Evolutionary conservation across 2,888 invertebrate genomes (phyloP).

Genomic region (Eulithis testata): DNA sequence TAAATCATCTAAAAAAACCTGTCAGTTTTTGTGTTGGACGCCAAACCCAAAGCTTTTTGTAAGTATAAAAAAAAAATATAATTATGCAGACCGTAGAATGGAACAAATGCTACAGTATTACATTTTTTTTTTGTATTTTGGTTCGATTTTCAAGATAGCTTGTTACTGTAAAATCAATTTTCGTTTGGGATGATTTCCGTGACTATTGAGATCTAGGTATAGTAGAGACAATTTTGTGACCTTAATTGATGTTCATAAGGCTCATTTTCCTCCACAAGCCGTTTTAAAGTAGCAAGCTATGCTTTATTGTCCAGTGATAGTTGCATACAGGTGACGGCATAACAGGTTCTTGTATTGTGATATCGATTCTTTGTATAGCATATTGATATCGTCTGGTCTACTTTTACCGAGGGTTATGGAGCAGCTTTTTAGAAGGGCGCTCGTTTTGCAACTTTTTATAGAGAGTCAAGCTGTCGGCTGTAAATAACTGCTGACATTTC

Average conservation of each 20-base stretch:
- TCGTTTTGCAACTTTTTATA: constrained; percentile 35
- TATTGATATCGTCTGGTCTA: constrained; percentile 49
- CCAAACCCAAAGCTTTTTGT: too few species aligned
- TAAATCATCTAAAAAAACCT: too few species aligned
- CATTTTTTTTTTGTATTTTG: too few species aligned
- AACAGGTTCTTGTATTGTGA: constrained; percentile 72
- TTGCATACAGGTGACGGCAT: constrained; percentile 68
- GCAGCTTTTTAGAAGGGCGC: constrained; percentile 32
- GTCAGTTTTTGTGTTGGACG: too few species aligned
- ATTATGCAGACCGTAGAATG: too few species aligned
- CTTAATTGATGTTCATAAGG: background rate
- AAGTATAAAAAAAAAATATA: too few species aligned
- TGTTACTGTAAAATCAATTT: too few species aligned
- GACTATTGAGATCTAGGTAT: too few species aligned
- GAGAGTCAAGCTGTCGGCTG: constrained; percentile 17
- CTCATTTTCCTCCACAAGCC: constrained; percentile 7
- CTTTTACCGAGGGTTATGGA: constrained; percentile 52
- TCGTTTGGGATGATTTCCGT: too few species aligned
- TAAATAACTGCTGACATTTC: constrained; percentile 28
- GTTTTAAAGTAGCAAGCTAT: constrained; percentile 13
- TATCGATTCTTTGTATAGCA: constrained; percentile 47
- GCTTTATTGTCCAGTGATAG: constrained; percentile 49
- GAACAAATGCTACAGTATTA: too few species aligned
- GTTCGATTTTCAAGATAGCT: too few species aligned
- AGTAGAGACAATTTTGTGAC: too few species aligned